Percentiles rank a stretch among this genome's conserved stretches.
Evolutionary conservation across 2,113 vertebrate species (phyloP).

Genomic region (Spheniscus mendiculus): DNA sequence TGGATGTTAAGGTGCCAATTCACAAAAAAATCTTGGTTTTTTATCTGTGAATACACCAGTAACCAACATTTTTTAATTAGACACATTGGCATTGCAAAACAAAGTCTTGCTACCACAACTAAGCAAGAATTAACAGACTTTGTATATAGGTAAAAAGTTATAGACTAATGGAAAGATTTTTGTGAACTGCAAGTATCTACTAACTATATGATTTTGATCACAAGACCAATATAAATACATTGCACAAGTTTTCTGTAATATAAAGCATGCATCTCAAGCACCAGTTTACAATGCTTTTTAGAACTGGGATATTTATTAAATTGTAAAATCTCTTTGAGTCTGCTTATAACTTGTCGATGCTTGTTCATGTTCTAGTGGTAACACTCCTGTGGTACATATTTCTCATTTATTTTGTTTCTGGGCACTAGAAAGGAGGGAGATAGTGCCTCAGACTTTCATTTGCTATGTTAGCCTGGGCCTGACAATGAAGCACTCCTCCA

Average conservation of each 20-base stretch:
- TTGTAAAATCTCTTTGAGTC: not conserved
- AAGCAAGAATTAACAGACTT: not conserved
- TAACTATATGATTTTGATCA: not conserved
- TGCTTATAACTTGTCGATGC: not conserved
- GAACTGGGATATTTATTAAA: not conserved
- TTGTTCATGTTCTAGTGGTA: not conserved
- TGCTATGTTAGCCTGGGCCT: not conserved
- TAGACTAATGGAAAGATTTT: not conserved
- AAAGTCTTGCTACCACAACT: not conserved
- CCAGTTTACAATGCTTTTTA: not conserved
- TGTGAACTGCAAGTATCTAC: not conserved
- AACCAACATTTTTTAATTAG: not conserved
- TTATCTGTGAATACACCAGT: not conserved
- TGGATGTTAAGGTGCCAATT: not conserved
- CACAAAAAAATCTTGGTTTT: not conserved
- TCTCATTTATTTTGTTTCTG: not conserved
- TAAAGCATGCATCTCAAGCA: not conserved
- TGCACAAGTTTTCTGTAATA: not conserved
- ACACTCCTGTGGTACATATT: not conserved
- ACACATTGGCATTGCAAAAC: not conserved
- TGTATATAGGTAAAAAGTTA: not conserved
- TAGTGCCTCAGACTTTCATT: not conserved
- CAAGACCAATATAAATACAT: not conserved
- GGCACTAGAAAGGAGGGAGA: not conserved
- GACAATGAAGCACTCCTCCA: not conserved